phyloP scores from a whole-genome alignment of 2,797 vertebrate genomes.

The Cynodonichthys magdalenae region DNA sequence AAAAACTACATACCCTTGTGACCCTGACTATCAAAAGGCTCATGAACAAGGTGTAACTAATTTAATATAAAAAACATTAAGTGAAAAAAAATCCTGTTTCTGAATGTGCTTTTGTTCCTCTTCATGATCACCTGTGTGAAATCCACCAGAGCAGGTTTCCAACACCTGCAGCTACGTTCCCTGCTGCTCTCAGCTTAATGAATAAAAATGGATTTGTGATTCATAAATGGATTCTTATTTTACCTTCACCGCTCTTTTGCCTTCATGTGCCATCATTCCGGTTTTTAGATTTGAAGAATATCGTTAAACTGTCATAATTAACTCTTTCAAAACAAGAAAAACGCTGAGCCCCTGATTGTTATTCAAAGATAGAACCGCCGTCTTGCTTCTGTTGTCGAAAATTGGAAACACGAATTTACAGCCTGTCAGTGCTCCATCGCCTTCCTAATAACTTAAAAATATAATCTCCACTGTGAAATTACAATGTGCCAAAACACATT shows the following conservation, averaged over 20 bases:
- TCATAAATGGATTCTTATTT: slow-evolving; percentile 25
- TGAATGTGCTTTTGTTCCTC: slow-evolving; percentile 30
- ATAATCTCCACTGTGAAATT: slow-evolving; percentile 12
- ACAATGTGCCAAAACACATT: slow-evolving; percentile 26
- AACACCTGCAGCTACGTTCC: slow-evolving; percentile 45
- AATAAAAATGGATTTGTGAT: slow-evolving; percentile 37
- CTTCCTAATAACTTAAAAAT: slow-evolving; percentile 10
- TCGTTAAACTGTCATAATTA: slow-evolving; percentile 41
- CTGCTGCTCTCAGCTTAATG: slow-evolving; percentile 27
- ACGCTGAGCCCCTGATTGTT: slow-evolving; percentile 29
- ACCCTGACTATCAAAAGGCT: no score
- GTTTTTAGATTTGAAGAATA: slow-evolving; percentile 27
- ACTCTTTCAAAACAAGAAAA: slow-evolving; percentile 21
- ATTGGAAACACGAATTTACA: slow-evolving; percentile 17
- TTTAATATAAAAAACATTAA: no score
- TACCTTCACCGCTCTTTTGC: background rate
- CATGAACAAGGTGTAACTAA: no score
- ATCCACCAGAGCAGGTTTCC: slow-evolving; percentile 20
- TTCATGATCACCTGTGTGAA: slow-evolving; percentile 14
- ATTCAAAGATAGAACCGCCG: slow-evolving; percentile 5
- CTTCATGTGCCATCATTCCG: slow-evolving; percentile 7
- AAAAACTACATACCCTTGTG: no score
- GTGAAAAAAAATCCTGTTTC: background rate
- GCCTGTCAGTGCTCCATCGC: background rate
- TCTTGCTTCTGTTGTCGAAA: slow-evolving; percentile 11